Base-by-base conservation (phyloP, 2,797 vertebrate species). In the Florisuga fusca region DNA sequence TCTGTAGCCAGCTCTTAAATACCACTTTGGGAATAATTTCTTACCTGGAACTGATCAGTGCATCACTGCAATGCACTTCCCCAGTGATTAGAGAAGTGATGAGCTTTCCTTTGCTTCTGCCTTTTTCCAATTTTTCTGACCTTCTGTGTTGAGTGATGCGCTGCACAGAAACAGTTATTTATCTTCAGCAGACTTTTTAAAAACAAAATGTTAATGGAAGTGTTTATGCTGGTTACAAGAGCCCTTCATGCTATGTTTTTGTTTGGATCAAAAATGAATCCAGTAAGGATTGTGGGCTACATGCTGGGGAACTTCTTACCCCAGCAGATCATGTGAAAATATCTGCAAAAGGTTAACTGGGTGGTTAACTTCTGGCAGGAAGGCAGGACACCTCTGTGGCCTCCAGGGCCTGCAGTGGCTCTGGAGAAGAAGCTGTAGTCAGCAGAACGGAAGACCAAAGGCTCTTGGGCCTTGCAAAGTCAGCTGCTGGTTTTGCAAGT, bases 61-160 rank as follows among this genome's bases (percentile, higher is more conserved):
- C 55, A 59, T 51, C 18, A 6, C 15, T 38, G n/a, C 17, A 31
- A n/a, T 29, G 46, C 15, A 26, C 45, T 55, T 92, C 15, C 27
- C 29, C 54, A 48, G 38, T 8, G 29, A 14, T 48, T 48, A 23
- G 14, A 15, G 5, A 87, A 33, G 26, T 7, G 16, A 50, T 20
- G 41, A 92, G n/a, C 41, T 86, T 82, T 67, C 29, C 59, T 75
- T 83, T 83, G n/a, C 71, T 53, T 69, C 27, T n/a, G 8, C 41
- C 7, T 2, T 3, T 26, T 75, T 59, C 27, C 22, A 0, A 15
- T 51, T 66, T 66, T 81, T 45, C 19, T 8, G 43, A 58, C 25
- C 46, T 41, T 84, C 50, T 1, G 0, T 27, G 21, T 54, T 0
- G 0, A 76, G 59, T 2, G 6, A 51, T 53, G 43, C 16, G 6